Evolutionary conservation across 1,140 invertebrate genomes (phyloP).

Genomic region (Aphis craccivora): DNA sequence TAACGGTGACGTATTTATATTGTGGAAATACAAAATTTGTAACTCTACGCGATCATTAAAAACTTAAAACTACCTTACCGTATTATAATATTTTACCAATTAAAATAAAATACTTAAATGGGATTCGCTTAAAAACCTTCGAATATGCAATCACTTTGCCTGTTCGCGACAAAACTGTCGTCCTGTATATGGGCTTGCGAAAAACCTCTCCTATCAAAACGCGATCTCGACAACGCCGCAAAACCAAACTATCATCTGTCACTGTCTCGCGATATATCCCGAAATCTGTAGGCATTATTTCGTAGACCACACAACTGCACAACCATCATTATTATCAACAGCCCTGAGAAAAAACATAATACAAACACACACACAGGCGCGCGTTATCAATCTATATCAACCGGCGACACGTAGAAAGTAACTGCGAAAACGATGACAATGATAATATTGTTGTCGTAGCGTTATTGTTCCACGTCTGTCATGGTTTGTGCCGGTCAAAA

Average conservation of each 20-base stretch:
- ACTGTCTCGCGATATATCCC: background rate
- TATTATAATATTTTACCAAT: background rate
- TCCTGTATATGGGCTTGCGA: background rate
- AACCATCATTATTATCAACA: conserved; percentile 53
- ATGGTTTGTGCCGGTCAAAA: background rate
- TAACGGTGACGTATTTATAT: background rate
- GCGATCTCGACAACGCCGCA: background rate
- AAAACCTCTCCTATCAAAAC: conserved; percentile 22
- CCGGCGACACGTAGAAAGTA: conserved; percentile 1
- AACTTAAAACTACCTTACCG: background rate
- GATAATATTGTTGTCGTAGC: background rate
- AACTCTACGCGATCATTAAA: background rate
- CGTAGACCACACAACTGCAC: conserved; percentile 42
- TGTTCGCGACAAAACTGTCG: background rate
- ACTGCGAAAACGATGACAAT: background rate
- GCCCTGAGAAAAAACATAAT: background rate
- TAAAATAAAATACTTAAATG: background rate
- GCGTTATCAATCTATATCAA: conserved; percentile 49
- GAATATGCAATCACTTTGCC: background rate
- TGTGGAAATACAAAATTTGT: background rate
- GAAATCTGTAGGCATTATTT: background rate
- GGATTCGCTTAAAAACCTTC: background rate
- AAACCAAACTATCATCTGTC: conserved; percentile 42
- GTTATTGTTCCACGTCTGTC: background rate
- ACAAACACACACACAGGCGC: conserved; percentile 43